Evolutionary conservation across 2,888 invertebrate genomes (phyloP).

Genomic region (Lithosia quadra): DNA sequence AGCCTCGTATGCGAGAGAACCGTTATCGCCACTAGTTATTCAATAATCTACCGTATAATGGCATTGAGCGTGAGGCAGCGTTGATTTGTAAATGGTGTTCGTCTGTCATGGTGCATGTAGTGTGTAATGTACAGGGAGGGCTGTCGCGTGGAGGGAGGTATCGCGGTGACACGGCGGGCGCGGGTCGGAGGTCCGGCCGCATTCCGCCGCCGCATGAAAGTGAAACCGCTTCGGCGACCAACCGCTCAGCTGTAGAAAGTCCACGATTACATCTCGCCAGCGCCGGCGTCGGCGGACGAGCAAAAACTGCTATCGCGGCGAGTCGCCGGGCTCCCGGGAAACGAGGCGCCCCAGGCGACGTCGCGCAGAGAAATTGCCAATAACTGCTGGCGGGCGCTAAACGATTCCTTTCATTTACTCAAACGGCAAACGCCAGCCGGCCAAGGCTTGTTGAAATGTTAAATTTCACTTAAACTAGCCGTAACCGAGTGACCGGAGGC

Average conservation of each 20-base stretch:
- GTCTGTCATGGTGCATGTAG: conserved; percentile 40
- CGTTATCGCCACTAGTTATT: conserved; percentile 61
- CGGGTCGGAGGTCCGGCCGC: conserved; percentile 86
- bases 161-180: conserved; percentile 64
- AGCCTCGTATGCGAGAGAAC: conserved; percentile 52
- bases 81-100: conserved; percentile 63
- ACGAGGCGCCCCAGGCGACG: conserved; percentile 75
- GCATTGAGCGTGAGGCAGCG: conserved; percentile 52
- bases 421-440: conserved; percentile 40
- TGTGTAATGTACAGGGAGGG: conserved; percentile 39
- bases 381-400: conserved; percentile 45
- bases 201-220: conserved; percentile 84
- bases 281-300: conserved; percentile 73
- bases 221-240: conserved; percentile 79
- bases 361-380: conserved; percentile 72
- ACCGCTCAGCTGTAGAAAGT: conserved; percentile 85
- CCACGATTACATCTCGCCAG: conserved; percentile 81
- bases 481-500: conserved; percentile 60
- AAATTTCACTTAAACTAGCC: conserved; percentile 71
- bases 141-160: conserved; percentile 52
- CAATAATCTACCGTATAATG: conserved; percentile 56
- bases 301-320: conserved; percentile 80
- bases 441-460: conserved; percentile 59
- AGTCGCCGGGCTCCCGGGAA: conserved; percentile 76
- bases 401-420: conserved; percentile 40